Evolutionary conservation across 2,888 invertebrate species (phyloP).

Genomic region (Tyria jacobaeae): DNA sequence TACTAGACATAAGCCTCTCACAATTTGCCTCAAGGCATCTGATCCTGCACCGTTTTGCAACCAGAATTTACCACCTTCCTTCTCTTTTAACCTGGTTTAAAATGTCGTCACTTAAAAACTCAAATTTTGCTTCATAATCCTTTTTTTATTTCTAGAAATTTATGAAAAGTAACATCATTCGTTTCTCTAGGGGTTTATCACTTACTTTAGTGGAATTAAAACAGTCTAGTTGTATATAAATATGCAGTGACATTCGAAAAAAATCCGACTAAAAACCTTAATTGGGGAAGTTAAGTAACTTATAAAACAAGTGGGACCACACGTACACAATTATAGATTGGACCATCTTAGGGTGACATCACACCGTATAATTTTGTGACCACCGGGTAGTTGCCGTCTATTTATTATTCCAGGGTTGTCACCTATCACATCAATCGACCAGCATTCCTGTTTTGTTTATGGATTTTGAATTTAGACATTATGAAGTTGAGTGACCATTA

Average conservation of each 20-base stretch:
- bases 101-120: too few relatives aligned
- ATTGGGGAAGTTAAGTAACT: not conserved
- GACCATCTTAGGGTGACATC: slow-evolving; percentile 22
- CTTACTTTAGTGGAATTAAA: not conserved
- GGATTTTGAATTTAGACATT: not conserved
- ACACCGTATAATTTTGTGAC: slow-evolving; percentile 21
- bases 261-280: not conserved
- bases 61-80: too few relatives aligned
- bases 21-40: too few relatives aligned
- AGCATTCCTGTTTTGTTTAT: not conserved
- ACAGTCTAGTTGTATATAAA: not conserved
- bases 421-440: not conserved
- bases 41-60: too few relatives aligned
- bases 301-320: slow-evolving; percentile 1
- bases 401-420: slow-evolving; percentile 22
- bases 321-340: slow-evolving; percentile 3
- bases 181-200: not conserved
- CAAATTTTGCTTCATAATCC: too few relatives aligned
- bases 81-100: too few relatives aligned
- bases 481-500: too few relatives aligned
- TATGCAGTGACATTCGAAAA: not conserved
- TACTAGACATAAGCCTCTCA: too few relatives aligned
- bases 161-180: not conserved
- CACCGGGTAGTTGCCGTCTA: slow-evolving; percentile 19
- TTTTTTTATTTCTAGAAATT: not conserved